phyloP scores from a whole-genome alignment of 2,797 vertebrate genomes.

The Hemitrygon akajei region DNA sequence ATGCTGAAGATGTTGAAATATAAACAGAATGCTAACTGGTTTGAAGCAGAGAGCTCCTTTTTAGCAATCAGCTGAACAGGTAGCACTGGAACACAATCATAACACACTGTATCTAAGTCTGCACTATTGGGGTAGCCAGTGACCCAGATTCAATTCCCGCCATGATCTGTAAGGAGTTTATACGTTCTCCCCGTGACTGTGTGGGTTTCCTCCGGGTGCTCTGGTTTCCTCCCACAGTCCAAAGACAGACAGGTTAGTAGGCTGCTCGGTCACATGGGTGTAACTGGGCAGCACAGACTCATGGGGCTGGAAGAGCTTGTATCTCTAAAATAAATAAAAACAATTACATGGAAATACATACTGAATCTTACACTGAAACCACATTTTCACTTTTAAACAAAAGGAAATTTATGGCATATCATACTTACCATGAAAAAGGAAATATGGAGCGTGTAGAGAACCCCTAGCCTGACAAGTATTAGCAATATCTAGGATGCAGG shows the following conservation, averaged over 20 bases:
- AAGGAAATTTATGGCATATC: background rate
- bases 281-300: too few species aligned
- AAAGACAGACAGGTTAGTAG: too few species aligned
- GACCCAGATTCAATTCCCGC: too few species aligned
- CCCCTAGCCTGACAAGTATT: background rate
- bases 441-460: background rate
- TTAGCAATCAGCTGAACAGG: background rate
- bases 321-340: too few species aligned
- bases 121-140: too few species aligned
- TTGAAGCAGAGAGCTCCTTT: background rate
- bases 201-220: too few species aligned
- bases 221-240: too few species aligned
- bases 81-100: background rate
- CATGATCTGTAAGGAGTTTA: too few species aligned
- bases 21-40: background rate
- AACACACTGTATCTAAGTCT: background rate
- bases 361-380: background rate
- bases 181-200: too few species aligned
- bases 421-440: background rate
- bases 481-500: background rate
- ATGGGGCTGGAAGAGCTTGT: too few species aligned
- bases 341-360: background rate
- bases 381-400: background rate
- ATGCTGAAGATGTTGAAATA: background rate
- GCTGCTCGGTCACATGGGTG: too few species aligned